phyloP scores from a whole-genome alignment of 2,888 invertebrate species.

The Diloba caeruleocephala region DNA sequence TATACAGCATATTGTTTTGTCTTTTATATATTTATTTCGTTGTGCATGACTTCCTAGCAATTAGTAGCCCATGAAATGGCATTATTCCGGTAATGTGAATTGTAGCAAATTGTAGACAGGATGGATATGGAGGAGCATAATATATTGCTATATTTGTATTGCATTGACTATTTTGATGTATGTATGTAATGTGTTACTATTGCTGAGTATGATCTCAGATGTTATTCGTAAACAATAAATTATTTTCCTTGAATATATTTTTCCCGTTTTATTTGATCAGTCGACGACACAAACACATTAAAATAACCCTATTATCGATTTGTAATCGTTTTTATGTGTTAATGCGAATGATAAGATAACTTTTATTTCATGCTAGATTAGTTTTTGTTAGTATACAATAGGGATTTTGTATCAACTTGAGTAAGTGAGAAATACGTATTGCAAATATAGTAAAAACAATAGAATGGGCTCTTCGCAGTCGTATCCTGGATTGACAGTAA shows the following conservation, averaged over 20 bases:
- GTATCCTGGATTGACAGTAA: slow-evolving; percentile 83
- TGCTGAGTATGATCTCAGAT: slow-evolving; percentile 80
- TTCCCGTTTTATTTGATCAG: slow-evolving; percentile 42
- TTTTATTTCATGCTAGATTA: slow-evolving; percentile 19
- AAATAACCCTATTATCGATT: slow-evolving; percentile 21
- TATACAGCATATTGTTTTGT: slow-evolving; percentile 58
- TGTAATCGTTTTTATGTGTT: slow-evolving; percentile 20
- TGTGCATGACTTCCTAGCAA: slow-evolving; percentile 63
- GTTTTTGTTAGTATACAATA: slow-evolving; percentile 22
- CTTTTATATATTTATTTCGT: slow-evolving; percentile 74
- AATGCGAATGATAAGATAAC: slow-evolving; percentile 46
- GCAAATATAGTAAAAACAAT: neutral
- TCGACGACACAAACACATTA: slow-evolving; percentile 17
- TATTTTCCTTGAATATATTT: slow-evolving; percentile 68
- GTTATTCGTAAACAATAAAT: slow-evolving; percentile 76
- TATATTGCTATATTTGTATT: slow-evolving; percentile 38
- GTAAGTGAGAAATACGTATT: slow-evolving; percentile 3
- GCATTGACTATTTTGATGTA: slow-evolving; percentile 45
- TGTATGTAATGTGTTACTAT: slow-evolving; percentile 68
- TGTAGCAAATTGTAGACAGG: slow-evolving; percentile 41
- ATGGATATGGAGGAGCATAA: too few relatives aligned
- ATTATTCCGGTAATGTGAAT: slow-evolving; percentile 34
- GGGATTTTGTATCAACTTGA: slow-evolving; percentile 18
- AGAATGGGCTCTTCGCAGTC: slow-evolving; percentile 85
- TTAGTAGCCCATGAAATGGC: slow-evolving; percentile 55